Evolutionary conservation across 2,888 invertebrate species (phyloP).

Genomic region (Clitarchus hookeri): DNA sequence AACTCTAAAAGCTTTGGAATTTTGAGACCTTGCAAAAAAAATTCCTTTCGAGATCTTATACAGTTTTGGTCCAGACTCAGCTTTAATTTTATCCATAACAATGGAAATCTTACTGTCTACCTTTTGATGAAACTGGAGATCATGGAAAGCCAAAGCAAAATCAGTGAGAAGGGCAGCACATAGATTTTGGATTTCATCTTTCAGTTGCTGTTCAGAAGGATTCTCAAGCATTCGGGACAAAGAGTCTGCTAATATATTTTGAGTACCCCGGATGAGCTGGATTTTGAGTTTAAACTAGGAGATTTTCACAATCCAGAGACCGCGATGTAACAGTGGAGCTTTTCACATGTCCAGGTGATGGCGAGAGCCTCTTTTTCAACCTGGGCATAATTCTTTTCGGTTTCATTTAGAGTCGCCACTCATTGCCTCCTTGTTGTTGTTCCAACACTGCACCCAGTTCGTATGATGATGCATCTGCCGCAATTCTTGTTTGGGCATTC

Average conservation of each 20-base stretch:
- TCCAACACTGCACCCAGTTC: too few relatives aligned
- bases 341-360: too few relatives aligned
- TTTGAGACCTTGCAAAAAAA: not conserved
- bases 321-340: too few relatives aligned
- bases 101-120: not conserved
- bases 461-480: too few relatives aligned
- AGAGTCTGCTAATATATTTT: not conserved
- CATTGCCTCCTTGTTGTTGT: too few relatives aligned
- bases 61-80: not conserved
- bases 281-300: not conserved
- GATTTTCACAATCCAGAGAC: not conserved
- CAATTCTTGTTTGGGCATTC: too few relatives aligned
- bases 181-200: not conserved
- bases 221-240: not conserved
- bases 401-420: too few relatives aligned
- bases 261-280: not conserved
- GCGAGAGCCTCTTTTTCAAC: too few relatives aligned
- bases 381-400: too few relatives aligned
- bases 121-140: not conserved
- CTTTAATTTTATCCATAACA: not conserved
- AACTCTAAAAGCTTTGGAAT: not conserved
- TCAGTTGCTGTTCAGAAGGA: not conserved
- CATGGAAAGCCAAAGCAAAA: not conserved
- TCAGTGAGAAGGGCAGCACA: not conserved
- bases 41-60: not conserved